These are phyloP conservation scores for Epirrhoe alternata DNA, from an alignment of 2,888 invertebrate genomes.

Conservation along the genomic window DNA sequence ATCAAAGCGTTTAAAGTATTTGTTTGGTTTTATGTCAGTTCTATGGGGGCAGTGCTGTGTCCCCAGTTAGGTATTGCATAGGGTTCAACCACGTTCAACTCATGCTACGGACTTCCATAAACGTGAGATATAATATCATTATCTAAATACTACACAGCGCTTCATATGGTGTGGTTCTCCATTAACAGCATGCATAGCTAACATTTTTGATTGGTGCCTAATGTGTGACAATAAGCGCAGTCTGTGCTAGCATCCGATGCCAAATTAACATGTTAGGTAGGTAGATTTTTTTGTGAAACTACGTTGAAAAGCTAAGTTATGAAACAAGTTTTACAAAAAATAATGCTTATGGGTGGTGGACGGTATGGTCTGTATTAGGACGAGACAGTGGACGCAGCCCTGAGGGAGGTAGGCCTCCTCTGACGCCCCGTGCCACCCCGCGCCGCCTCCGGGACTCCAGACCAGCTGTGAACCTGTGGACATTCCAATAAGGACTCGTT, in stretches of 20 bases:
- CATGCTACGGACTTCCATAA: slow-evolving; percentile 48
- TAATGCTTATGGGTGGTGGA: slow-evolving; percentile 55
- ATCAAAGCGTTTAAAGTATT: not conserved
- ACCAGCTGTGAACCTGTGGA: slow-evolving; percentile 28
- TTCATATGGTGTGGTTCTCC: slow-evolving; percentile 32
- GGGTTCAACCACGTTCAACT: slow-evolving; percentile 33
- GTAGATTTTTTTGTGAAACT: slow-evolving; percentile 24
- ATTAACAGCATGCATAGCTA: slow-evolving; percentile 33
- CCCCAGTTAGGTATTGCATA: not conserved
- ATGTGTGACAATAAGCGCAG: slow-evolving; percentile 14
- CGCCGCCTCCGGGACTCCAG: slow-evolving; percentile 42
- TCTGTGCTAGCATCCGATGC: not conserved
- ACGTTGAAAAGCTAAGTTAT: not conserved
- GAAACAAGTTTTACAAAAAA: slow-evolving; percentile 28
- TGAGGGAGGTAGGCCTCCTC: slow-evolving; percentile 97
- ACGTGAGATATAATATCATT: slow-evolving; percentile 12
- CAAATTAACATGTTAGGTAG: slow-evolving; percentile 16
- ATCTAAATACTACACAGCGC: slow-evolving; percentile 24
- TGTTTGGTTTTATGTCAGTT: not conserved
- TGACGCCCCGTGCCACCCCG: slow-evolving; percentile 69
- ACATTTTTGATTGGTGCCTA: slow-evolving; percentile 17
- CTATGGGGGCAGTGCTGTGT: no score
- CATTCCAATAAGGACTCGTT: slow-evolving; percentile 13
- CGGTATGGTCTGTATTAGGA: slow-evolving; percentile 83
- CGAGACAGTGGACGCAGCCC: slow-evolving; percentile 97